phyloP scores from a whole-genome alignment of 2,888 invertebrate genomes.

The Erebia epiphron region DNA sequence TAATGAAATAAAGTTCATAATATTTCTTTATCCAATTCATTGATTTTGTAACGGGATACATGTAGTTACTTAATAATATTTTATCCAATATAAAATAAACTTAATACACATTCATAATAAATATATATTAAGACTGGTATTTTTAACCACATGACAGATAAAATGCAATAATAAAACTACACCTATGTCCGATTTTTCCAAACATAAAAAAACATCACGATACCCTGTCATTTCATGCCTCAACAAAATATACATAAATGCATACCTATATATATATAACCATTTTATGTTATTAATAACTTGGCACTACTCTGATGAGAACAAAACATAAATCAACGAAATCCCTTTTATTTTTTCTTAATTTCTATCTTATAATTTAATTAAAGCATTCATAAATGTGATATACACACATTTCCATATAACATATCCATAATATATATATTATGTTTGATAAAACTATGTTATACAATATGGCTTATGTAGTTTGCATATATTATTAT shows the following conservation, averaged over 20 bases:
- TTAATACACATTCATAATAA: not conserved
- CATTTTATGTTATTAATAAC: constrained; percentile 39
- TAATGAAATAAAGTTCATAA: not conserved
- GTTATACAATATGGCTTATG: not conserved
- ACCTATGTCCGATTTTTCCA: not conserved
- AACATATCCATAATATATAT: constrained; percentile 37
- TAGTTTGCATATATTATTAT: not conserved
- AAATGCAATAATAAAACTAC: not conserved
- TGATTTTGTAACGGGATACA: not conserved
- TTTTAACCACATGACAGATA: not conserved
- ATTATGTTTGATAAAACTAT: constrained; percentile 39
- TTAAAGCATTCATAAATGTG: constrained; percentile 78
- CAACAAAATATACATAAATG: constrained; percentile 62
- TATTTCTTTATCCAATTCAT: constrained; percentile 1
- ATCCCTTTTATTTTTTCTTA: constrained; percentile 51
- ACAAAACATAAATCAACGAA: constrained; percentile 44
- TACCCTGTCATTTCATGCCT: constrained; percentile 79
- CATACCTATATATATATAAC: no score
- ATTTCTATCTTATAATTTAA: constrained; percentile 75
- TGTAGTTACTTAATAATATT: not conserved
- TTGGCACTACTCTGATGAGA: constrained; percentile 69
- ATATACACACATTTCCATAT: constrained; percentile 57
- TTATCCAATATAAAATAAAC: not conserved
- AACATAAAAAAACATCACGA: constrained; percentile 53
- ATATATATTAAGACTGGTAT: not conserved